phyloP scores from a whole-genome alignment of 2,113 vertebrate species.

The Noturus placidus region DNA sequence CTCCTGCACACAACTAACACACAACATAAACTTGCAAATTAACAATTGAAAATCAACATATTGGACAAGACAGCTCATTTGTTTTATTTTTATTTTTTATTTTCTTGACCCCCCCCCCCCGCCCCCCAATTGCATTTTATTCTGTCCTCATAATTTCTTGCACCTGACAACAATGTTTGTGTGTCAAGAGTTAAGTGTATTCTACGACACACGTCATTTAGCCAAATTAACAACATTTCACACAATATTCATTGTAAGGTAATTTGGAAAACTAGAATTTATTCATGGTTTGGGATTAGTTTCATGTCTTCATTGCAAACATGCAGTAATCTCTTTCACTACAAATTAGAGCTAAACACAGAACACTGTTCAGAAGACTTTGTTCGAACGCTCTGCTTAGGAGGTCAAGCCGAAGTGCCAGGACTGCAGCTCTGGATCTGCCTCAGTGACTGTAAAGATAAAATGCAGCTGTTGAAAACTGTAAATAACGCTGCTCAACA shows the following conservation, averaged over 20 bases:
- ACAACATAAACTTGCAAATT: neutral
- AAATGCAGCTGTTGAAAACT: constrained; percentile 44
- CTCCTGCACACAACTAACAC: neutral
- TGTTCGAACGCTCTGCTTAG: neutral
- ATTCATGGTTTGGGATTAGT: neutral
- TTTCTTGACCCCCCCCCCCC: neutral
- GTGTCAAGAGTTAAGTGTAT: neutral
- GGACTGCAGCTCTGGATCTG: neutral
- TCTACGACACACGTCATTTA: neutral
- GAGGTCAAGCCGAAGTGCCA: neutral
- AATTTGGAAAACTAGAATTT: neutral
- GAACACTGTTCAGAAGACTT: neutral
- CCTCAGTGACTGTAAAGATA: constrained; percentile 23
- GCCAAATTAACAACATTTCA: neutral
- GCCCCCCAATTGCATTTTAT: no score
- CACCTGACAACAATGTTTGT: neutral
- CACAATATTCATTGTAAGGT: neutral
- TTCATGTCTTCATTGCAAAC: constrained; percentile 1
- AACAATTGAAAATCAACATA: neutral
- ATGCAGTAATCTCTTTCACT: neutral
- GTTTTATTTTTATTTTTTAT: neutral
- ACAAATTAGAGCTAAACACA: neutral
- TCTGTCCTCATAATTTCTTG: neutral
- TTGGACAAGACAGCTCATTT: neutral
- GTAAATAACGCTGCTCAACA: constrained; percentile 36